Evolutionary conservation across 2,113 vertebrate genomes (phyloP).

Genomic region (Saguinus midas): DNA sequence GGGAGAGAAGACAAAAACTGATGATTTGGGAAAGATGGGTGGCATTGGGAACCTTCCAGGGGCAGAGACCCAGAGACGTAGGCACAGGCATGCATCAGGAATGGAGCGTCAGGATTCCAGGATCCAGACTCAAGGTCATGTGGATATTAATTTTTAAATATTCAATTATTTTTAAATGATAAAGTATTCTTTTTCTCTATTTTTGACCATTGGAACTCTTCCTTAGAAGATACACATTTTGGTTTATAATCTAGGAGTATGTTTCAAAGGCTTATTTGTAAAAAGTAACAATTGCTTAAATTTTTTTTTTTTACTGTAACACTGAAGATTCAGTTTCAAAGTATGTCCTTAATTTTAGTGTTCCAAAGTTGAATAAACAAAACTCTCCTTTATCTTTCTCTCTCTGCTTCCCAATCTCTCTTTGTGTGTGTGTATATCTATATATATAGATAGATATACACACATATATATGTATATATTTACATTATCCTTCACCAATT

Average conservation of each 20-base stretch:
- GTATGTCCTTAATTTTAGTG: neutral
- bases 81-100: neutral
- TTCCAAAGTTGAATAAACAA: neutral
- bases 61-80: neutral
- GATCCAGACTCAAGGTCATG: neutral
- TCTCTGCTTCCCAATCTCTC: neutral
- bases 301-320: neutral
- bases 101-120: neutral
- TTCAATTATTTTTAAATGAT: neutral
- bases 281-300: neutral
- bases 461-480: neutral
- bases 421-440: no score
- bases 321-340: neutral
- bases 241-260: neutral
- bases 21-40: neutral
- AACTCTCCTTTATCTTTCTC: neutral
- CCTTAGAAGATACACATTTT: neutral
- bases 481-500: neutral
- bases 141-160: neutral
- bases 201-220: neutral
- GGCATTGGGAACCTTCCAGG: neutral
- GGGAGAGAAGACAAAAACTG: neutral
- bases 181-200: neutral
- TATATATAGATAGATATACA: neutral
- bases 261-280: neutral